Conservation (phyloP, 2,888 invertebrate species). For the Folsomia candida region DNA sequence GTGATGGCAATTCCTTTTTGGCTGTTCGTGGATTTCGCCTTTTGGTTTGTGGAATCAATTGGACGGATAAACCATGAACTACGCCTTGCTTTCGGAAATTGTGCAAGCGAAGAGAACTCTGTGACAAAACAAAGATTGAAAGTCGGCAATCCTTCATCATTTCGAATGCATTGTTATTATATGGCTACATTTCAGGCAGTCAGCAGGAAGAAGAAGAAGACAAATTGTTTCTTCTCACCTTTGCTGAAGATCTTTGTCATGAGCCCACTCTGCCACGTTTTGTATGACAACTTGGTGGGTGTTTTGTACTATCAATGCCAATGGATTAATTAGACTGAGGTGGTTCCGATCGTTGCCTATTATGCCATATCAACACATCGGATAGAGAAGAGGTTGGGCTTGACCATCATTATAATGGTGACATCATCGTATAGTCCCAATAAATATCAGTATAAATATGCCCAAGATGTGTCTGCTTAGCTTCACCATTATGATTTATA, state of each 20-base stretch:
- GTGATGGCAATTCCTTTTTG: not conserved
- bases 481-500: too few relatives aligned
- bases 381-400: too few relatives aligned
- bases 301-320: conserved; percentile 4
- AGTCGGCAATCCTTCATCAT: not conserved
- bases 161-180: not conserved
- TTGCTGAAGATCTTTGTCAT: too few relatives aligned
- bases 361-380: too few relatives aligned
- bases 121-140: not conserved
- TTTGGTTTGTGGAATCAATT: not conserved
- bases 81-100: not conserved
- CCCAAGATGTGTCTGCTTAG: too few relatives aligned
- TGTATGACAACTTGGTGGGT: conserved; percentile 13
- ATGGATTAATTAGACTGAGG: conserved; percentile 16
- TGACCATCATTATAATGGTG: too few relatives aligned
- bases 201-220: too few relatives aligned
- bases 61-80: not conserved
- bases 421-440: too few relatives aligned
- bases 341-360: too few relatives aligned
- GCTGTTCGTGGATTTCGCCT: not conserved
- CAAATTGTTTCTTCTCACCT: not conserved
- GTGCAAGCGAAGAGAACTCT: not conserved
- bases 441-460: too few relatives aligned
- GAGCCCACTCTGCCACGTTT: not conserved
- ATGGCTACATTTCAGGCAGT: too few relatives aligned